Evolutionary conservation across 1,140 invertebrate species (phyloP).

Genomic region (Diabrotica undecimpunctata): DNA sequence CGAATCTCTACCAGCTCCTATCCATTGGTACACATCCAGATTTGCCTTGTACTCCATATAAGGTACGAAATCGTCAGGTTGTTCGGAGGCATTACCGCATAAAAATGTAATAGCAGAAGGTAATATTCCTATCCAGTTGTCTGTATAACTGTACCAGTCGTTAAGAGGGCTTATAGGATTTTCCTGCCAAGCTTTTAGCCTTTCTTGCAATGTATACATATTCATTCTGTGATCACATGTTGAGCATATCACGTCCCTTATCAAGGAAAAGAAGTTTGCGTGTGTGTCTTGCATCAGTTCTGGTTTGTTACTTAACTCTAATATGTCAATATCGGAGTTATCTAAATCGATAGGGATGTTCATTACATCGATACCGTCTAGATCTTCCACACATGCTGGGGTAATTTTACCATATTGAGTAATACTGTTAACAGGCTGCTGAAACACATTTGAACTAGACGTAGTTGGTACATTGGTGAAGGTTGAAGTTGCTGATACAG

Average conservation of each 20-base stretch:
- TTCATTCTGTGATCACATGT: conserved; percentile 78
- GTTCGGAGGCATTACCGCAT: conserved; percentile 76
- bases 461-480: conserved; percentile 7
- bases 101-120: conserved; percentile 82
- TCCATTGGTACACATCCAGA: conserved; percentile 83
- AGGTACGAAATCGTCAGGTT: conserved; percentile 87
- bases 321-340: conserved; percentile 56
- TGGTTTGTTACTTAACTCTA: conserved; percentile 47
- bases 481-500: not conserved
- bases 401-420: conserved; percentile 42
- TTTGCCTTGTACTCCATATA: conserved; percentile 85
- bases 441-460: conserved; percentile 5
- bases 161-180: conserved; percentile 79
- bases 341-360: conserved; percentile 61
- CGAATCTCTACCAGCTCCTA: conserved; percentile 88
- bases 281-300: conserved; percentile 71
- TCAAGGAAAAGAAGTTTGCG: conserved; percentile 75
- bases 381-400: conserved; percentile 51
- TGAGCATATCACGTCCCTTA: conserved; percentile 77
- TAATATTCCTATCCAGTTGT: conserved; percentile 76
- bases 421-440: conserved; percentile 22
- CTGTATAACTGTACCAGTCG: conserved; percentile 66
- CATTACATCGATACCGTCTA: conserved; percentile 64
- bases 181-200: conserved; percentile 74
- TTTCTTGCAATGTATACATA: conserved; percentile 67